Conservation (phyloP, 2,888 invertebrate genomes). For the Cephus pygmeus region DNA sequence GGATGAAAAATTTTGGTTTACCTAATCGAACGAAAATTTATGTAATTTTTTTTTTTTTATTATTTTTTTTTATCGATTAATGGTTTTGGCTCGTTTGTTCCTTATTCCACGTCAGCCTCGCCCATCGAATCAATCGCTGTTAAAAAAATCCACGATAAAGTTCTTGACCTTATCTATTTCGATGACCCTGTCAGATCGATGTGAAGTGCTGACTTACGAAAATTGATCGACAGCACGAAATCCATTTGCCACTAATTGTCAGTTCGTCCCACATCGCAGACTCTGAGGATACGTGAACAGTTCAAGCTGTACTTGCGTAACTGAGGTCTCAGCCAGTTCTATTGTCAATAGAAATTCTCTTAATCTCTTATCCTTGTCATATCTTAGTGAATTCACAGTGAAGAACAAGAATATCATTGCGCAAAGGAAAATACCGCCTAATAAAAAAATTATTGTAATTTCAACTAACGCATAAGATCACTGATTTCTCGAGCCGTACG, state of each 20-base stretch:
- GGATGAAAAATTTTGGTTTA: no score
- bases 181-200: neutral
- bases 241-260: slow-evolving; percentile 4
- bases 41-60: no score
- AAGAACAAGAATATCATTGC: neutral
- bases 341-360: neutral
- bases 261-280: neutral
- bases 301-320: neutral
- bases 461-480: neutral
- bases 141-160: neutral
- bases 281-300: neutral
- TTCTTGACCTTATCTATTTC: neutral
- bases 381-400: neutral
- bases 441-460: neutral
- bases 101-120: neutral
- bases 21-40: no score
- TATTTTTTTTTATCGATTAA: no score
- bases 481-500: neutral
- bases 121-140: neutral
- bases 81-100: neutral
- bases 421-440: neutral
- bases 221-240: neutral
- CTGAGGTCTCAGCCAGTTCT: neutral
- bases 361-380: neutral
- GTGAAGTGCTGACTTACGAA: neutral